Evolutionary conservation across 2,888 invertebrate genomes (phyloP).

Genomic region (Agrotis puta): DNA sequence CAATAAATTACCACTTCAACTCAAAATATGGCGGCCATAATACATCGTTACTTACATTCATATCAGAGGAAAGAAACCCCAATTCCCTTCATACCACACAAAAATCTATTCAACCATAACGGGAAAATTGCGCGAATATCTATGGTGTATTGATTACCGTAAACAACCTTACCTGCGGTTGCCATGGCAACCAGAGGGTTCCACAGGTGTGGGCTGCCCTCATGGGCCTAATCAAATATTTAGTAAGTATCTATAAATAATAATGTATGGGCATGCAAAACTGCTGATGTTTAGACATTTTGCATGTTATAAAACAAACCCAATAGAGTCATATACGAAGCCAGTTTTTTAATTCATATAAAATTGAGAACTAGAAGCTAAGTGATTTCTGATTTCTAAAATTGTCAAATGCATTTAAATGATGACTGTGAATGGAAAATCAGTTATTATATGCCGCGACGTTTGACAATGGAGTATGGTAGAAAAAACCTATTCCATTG

Average conservation of each 20-base stretch:
- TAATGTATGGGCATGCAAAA: slow-evolving; percentile 29
- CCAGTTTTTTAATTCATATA: not conserved
- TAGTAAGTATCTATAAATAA: slow-evolving; percentile 42
- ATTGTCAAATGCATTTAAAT: too few relatives aligned
- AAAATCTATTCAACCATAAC: slow-evolving; percentile 24
- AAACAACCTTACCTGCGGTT: slow-evolving; percentile 49
- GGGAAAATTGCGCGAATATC: slow-evolving; percentile 15
- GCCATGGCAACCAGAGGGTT: slow-evolving; percentile 51
- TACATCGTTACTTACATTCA: not conserved
- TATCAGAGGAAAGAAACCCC: slow-evolving; percentile 6
- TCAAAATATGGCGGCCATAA: not conserved
- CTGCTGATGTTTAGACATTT: not conserved
- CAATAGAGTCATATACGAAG: too few relatives aligned
- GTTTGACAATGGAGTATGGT: too few relatives aligned
- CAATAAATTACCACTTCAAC: too few relatives aligned
- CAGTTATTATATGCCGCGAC: too few relatives aligned
- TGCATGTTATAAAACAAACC: too few relatives aligned
- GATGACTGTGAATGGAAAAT: too few relatives aligned
- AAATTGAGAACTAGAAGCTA: too few relatives aligned
- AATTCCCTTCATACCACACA: not conserved
- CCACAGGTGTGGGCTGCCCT: slow-evolving; percentile 57
- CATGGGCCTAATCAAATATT: slow-evolving; percentile 57
- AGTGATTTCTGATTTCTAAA: too few relatives aligned
- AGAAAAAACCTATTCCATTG: too few relatives aligned
- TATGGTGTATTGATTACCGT: slow-evolving; percentile 50